Base-by-base conservation (phyloP, 2,113 vertebrate genomes). In the Hirundichthys speculiger region DNA sequence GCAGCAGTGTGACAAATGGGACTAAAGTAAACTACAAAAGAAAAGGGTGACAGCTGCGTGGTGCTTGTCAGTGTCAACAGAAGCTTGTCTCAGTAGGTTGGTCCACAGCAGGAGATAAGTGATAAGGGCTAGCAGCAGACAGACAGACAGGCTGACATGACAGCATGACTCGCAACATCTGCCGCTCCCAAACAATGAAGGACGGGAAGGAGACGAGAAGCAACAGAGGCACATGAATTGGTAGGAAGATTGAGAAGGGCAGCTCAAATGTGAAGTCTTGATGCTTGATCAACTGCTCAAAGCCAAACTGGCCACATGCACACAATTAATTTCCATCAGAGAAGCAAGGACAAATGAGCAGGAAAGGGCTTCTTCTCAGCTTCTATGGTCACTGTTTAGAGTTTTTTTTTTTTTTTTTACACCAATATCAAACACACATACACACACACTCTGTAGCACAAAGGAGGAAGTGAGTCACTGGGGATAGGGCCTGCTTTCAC, bases 31-130 rank as follows among this genome's bases (percentile, higher is more conserved):
- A 56, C 68, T 4, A 27, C 40, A 59, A 68, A 57, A 18, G n/a
- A 52, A 47, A n/a, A 51, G 69, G 73, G 53, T 75, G 83, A 67
- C 82, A 82, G 77, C 64, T 60, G 75, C 77, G 66, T 15, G 45
- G 48, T 55, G 67, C 66, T 74, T 25, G 20, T 84, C 75, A 82
- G 18, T 69, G 71, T 82, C 60, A 67, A 45, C 58, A 76, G 68
- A 76, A 46, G 66, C 76, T 55, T 8, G 39, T 74, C 68, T 81
- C 75, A 75, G 59, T 75, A 50, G 73, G 54, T 50, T 39, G 63
- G 54, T 55, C 58, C 72, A 25, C 77, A 74, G 83, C 67, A 59
- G 79, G 75, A 79, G 56, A 79, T 67, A 27, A 69, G 53, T 47
- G 76, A 82, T 77, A 73, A 50, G 72, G 55, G 45, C 20, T 39